Percentiles rank a stretch among this genome's conserved stretches.
Conservation (phyloP, 2,797 vertebrate genomes). For the Gymnothorax javanicus region DNA sequence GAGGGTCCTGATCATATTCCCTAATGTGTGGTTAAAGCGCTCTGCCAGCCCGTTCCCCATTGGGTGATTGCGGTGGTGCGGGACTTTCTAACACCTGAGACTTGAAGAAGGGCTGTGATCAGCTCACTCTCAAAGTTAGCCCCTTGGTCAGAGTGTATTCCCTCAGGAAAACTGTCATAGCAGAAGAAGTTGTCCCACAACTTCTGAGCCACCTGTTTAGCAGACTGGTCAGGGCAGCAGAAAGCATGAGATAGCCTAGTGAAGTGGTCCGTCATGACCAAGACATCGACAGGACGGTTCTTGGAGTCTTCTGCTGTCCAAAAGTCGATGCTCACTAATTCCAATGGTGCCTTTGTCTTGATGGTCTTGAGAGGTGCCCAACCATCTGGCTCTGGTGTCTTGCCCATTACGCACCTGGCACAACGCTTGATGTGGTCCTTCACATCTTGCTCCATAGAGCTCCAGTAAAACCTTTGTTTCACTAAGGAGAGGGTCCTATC, state of each 20-base stretch:
- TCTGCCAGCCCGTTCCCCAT: constrained; percentile 31
- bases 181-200: background rate
- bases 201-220: background rate
- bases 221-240: background rate
- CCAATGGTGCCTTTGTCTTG: background rate
- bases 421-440: constrained; percentile 32
- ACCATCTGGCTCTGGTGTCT: constrained; percentile 29
- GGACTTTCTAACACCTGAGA: background rate
- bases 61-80: constrained; percentile 4
- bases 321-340: constrained; percentile 38
- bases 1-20: constrained; percentile 31
- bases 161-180: background rate
- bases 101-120: background rate
- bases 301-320: constrained; percentile 25
- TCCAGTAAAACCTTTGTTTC: background rate
- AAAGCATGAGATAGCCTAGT: background rate
- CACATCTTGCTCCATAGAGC: constrained; percentile 27
- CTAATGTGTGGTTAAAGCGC: constrained; percentile 23
- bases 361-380: constrained; percentile 35
- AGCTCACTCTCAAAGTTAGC: background rate
- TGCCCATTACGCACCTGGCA: constrained; percentile 36
- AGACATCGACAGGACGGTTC: background rate
- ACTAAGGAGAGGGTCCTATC: too few relatives aligned
- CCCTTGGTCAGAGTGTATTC: background rate
- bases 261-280: background rate